Conservation (phyloP, 1,140 invertebrate species). For the Spodoptera litura region DNA sequence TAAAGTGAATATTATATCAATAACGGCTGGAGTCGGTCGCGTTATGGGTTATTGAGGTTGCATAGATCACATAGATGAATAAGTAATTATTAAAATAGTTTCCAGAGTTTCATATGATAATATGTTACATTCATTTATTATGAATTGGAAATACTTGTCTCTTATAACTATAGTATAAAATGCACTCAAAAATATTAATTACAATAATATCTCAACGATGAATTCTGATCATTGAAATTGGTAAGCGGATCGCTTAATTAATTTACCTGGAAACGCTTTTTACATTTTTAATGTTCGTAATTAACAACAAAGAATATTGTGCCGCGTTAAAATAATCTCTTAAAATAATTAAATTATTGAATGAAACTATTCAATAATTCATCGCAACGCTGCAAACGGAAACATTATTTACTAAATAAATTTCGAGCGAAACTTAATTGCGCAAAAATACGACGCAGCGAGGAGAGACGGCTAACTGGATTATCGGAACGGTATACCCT, state of each 20-base stretch:
- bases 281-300: constrained; percentile 12
- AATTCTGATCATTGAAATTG: background rate
- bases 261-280: background rate
- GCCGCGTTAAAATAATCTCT: constrained; percentile 5
- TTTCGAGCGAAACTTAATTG: constrained; percentile 53
- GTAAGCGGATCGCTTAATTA: background rate
- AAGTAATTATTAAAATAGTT: no score
- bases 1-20: no score
- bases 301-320: constrained; percentile 9
- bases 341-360: constrained; percentile 29
- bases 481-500: constrained; percentile 66
- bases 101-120: no score
- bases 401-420: constrained; percentile 49
- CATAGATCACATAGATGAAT: no score
- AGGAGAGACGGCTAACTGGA: constrained; percentile 66
- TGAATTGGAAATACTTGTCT: no score
- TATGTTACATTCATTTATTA: no score
- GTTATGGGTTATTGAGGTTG: no score
- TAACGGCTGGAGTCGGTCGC: no score
- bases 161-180: no score
- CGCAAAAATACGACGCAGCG: constrained; percentile 53
- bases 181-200: no score
- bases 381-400: constrained; percentile 26
- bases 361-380: constrained; percentile 37
- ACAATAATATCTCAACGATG: background rate